Evolutionary conservation across 1,140 invertebrate species (phyloP).

Genomic region (Drosophila tsacasi): DNA sequence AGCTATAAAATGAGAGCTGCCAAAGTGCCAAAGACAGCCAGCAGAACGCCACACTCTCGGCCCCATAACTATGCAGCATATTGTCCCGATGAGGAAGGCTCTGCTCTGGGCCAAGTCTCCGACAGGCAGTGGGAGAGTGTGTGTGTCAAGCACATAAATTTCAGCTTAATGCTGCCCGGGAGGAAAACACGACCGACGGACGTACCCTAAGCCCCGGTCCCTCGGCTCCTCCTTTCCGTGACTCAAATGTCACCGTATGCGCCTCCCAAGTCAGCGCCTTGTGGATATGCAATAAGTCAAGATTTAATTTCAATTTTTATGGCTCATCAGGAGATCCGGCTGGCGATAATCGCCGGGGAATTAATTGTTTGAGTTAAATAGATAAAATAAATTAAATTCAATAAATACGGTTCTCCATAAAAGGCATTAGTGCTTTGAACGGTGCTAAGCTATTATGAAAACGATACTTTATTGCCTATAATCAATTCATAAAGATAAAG

Average conservation of each 20-base stretch:
- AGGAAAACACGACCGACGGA: conserved; percentile 11
- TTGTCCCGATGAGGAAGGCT: conserved; percentile 55
- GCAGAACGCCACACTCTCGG: conserved; percentile 19
- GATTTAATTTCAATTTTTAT: conserved; percentile 69
- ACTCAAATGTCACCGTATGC: background rate
- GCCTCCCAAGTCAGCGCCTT: conserved; percentile 6
- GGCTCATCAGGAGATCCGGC: conserved; percentile 52
- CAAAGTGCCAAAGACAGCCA: conserved; percentile 58
- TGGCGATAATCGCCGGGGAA: conserved; percentile 28
- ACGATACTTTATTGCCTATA: background rate
- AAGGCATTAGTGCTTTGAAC: background rate
- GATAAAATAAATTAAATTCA: conserved; percentile 5
- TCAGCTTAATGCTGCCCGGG: conserved; percentile 30
- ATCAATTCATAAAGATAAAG: background rate
- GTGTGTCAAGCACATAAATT: conserved; percentile 66
- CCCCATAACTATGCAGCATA: conserved; percentile 72
- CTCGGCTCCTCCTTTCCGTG: background rate
- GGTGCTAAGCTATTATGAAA: background rate
- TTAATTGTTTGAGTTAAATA: conserved; percentile 15
- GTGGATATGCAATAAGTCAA: conserved; percentile 45
- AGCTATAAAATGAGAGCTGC: conserved; percentile 69
- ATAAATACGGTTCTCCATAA: background rate
- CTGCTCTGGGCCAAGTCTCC: conserved; percentile 43
- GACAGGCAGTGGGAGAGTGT: conserved; percentile 2
- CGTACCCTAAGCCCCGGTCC: background rate